Percentiles rank a stretch among this genome's conserved stretches.
Evolutionary conservation across 2,888 invertebrate species (phyloP).

Genomic region (Vandiemenella viatica): DNA sequence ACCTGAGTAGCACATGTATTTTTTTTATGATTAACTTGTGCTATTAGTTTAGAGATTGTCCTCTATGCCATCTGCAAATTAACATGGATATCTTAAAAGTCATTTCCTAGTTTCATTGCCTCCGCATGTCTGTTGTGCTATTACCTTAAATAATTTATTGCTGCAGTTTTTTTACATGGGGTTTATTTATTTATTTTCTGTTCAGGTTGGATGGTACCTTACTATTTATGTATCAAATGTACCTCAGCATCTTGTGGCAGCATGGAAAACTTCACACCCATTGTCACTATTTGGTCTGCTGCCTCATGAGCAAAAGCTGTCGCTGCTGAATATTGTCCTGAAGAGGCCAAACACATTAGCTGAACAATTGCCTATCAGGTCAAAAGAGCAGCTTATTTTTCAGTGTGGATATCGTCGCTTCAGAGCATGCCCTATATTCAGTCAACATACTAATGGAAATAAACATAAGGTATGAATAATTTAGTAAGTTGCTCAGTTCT

Average conservation of each 20-base stretch:
- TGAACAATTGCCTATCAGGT: constrained; percentile 61
- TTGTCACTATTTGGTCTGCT: constrained; percentile 71
- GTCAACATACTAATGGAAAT: constrained; percentile 83
- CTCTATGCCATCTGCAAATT: too few relatives aligned
- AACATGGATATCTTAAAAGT: too few relatives aligned
- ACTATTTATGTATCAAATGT: constrained; percentile 66
- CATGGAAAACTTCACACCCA: constrained; percentile 41
- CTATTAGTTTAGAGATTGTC: too few relatives aligned
- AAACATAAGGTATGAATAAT: constrained; percentile 81
- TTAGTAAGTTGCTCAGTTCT: too few relatives aligned
- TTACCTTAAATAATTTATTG: background rate
- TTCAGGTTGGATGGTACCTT: constrained; percentile 71
- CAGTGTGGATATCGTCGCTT: constrained; percentile 91
- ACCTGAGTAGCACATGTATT: too few relatives aligned
- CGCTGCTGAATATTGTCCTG: constrained; percentile 73
- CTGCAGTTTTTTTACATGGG: background rate
- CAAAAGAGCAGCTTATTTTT: constrained; percentile 81
- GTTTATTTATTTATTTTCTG: constrained; percentile 18
- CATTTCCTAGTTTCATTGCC: too few relatives aligned
- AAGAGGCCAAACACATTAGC: constrained; percentile 50
- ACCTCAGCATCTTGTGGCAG: constrained; percentile 51
- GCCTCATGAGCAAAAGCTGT: constrained; percentile 92
- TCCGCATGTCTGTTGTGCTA: too few relatives aligned
- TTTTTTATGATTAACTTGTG: too few relatives aligned
- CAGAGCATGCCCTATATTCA: constrained; percentile 74